These are phyloP conservation scores for Cremastinae sp. DNA, from an alignment of 2,888 invertebrate genomes.

Conservation along the genomic window DNA sequence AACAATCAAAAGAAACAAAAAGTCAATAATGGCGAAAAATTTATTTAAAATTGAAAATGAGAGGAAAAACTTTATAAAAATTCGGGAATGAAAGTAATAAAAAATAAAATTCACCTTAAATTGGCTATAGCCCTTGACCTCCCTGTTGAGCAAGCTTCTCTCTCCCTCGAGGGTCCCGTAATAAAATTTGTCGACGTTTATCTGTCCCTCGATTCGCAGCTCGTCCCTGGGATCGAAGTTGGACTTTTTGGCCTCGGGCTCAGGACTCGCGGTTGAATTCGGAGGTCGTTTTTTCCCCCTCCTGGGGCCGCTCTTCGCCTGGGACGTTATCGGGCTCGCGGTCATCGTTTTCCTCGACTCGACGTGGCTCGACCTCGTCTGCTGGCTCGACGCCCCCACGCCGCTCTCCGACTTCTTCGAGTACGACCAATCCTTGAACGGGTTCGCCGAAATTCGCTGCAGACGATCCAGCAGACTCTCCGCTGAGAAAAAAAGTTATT, in stretches of 20 bases:
- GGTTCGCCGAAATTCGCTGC: constrained; percentile 83
- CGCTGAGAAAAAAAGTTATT: constrained; percentile 65
- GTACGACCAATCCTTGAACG: constrained; percentile 85
- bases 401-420: constrained; percentile 48
- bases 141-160: constrained; percentile 66
- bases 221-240: constrained; percentile 64
- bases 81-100: too few relatives aligned
- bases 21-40: not conserved
- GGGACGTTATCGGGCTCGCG: constrained; percentile 38
- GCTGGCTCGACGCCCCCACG: not conserved
- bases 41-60: too few relatives aligned
- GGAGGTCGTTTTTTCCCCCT: constrained; percentile 75
- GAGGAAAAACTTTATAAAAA: too few relatives aligned
- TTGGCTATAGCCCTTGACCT: constrained; percentile 71
- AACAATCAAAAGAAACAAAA: not conserved
- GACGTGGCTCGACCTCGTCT: not conserved
- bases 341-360: not conserved
- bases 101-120: constrained; percentile 71
- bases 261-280: constrained; percentile 80
- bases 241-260: constrained; percentile 72
- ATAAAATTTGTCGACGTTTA: constrained; percentile 74
- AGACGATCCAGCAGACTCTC: constrained; percentile 80
- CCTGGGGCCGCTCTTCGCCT: constrained; percentile 73
- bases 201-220: constrained; percentile 55
- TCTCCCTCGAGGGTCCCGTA: constrained; percentile 77